Percentiles rank a stretch among this genome's conserved stretches.
phyloP scores from a whole-genome alignment of 2,888 invertebrate species.

The Drosophila sordidapex region DNA sequence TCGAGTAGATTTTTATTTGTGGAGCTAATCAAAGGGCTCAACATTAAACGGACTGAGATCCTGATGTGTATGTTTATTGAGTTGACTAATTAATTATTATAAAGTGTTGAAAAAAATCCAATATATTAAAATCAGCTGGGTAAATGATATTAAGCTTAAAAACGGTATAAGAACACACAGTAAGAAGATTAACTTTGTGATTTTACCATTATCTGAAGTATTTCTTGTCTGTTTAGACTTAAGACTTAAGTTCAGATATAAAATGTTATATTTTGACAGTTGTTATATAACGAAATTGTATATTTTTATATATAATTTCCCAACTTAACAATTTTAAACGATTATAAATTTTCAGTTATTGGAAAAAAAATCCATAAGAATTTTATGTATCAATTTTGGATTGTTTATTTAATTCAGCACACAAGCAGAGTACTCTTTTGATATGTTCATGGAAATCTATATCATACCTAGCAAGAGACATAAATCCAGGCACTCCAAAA shows the following conservation, averaged over 20 bases:
- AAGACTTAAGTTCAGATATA: neutral
- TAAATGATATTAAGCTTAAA: neutral
- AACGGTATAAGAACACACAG: neutral
- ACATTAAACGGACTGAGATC: slow-evolving; percentile 28
- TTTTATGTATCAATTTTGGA: slow-evolving; percentile 18
- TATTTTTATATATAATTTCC: neutral
- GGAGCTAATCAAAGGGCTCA: slow-evolving; percentile 29
- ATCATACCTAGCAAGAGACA: slow-evolving; percentile 48
- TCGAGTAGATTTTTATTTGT: slow-evolving; percentile 6
- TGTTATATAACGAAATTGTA: neutral
- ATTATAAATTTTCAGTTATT: neutral
- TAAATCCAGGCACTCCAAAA: slow-evolving; percentile 77
- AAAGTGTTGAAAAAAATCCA: neutral
- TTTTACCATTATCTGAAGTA: neutral
- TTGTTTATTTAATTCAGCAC: slow-evolving; percentile 31
- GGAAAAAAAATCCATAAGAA: neutral
- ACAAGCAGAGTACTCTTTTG: slow-evolving; percentile 16
- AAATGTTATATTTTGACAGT: neutral
- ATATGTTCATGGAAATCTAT: slow-evolving; percentile 37
- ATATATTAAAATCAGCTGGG: neutral
- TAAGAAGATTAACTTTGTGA: neutral
- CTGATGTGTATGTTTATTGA: slow-evolving; percentile 6
- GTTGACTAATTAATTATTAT: slow-evolving; percentile 20
- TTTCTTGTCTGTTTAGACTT: neutral
- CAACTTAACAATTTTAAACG: neutral